These are phyloP conservation scores for Aeoliscus strigatus DNA, from an alignment of 2,797 vertebrate genomes.

Conservation along the genomic window DNA sequence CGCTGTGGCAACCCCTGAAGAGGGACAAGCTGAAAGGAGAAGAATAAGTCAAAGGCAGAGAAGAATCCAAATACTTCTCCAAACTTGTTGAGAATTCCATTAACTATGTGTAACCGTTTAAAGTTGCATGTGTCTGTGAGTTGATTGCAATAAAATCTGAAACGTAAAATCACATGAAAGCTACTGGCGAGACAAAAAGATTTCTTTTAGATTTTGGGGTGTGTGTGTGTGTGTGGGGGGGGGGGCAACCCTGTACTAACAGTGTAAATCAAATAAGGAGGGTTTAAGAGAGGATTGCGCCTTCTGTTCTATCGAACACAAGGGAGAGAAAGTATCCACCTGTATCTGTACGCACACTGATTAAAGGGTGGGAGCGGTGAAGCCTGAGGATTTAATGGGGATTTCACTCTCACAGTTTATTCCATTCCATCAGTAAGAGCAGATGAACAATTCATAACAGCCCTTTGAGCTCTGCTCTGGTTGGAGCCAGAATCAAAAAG, in stretches of 20 bases:
- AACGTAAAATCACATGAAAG: too few relatives aligned
- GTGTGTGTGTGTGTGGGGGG: too few relatives aligned
- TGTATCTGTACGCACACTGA: slow-evolving; percentile 19
- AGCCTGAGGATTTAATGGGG: slow-evolving; percentile 16
- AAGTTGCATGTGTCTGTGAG: too few relatives aligned
- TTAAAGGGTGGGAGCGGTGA: slow-evolving; percentile 5
- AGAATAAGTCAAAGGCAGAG: too few relatives aligned
- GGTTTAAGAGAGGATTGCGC: slow-evolving; percentile 20
- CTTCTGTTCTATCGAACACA: slow-evolving; percentile 17
- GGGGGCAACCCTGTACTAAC: slow-evolving; percentile 1
- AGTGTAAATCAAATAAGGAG: slow-evolving; percentile 14
- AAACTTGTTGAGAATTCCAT: too few relatives aligned
- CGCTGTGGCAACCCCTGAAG: too few relatives aligned
- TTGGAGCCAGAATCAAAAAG: slow-evolving; percentile 7
- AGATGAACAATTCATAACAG: slow-evolving; percentile 5
- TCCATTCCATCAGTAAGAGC: slow-evolving; percentile 7
- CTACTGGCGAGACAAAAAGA: too few relatives aligned
- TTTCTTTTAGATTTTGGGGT: too few relatives aligned
- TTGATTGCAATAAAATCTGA: too few relatives aligned
- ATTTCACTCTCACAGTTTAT: slow-evolving; percentile 12
- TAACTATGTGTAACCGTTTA: too few relatives aligned
- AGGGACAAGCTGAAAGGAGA: too few relatives aligned
- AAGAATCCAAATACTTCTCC: too few relatives aligned
- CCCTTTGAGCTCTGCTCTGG: slow-evolving; percentile 5
- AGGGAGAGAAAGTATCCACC: slow-evolving; percentile 16